Evolutionary conservation across 2,113 vertebrate species (phyloP).

Genomic region (Emydocephalus ijimae): DNA sequence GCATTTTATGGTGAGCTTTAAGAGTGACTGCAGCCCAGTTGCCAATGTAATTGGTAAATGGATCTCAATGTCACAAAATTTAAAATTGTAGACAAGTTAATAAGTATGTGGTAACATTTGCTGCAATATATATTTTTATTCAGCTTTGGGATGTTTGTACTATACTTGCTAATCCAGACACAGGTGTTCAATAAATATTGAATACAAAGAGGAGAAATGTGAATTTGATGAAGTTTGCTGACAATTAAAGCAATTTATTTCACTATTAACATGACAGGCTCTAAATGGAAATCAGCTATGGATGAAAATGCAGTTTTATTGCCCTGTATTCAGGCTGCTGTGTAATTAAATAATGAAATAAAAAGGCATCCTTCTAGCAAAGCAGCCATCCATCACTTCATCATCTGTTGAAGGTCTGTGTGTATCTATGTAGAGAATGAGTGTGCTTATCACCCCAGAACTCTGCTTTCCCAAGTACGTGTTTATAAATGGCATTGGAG

Average conservation of each 20-base stretch:
- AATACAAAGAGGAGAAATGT: constrained; percentile 74
- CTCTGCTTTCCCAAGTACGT: background rate
- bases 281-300: constrained; percentile 76
- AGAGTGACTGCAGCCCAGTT: background rate
- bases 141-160: constrained; percentile 53
- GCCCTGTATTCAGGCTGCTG: constrained; percentile 36
- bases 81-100: constrained; percentile 48
- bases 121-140: constrained; percentile 58
- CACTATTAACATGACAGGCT: constrained; percentile 72
- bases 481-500: constrained; percentile 11
- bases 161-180: constrained; percentile 66
- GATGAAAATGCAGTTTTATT: constrained; percentile 71
- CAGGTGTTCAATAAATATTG: constrained; percentile 81
- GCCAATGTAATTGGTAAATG: constrained; percentile 7
- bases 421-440: accelerated
- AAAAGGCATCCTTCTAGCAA: constrained; percentile 24
- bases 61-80: constrained; percentile 56
- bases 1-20: background rate
- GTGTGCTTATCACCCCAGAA: background rate
- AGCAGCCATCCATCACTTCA: constrained; percentile 52
- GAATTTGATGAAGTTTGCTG: constrained; percentile 75
- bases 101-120: constrained; percentile 30
- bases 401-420: background rate
- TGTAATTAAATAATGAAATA: constrained; percentile 63
- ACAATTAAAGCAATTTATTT: constrained; percentile 93